Evolutionary conservation across 2,113 vertebrate genomes (phyloP), one percentile per base, ranked within the genome.

Genomic region (Struthio camelus): DNA sequence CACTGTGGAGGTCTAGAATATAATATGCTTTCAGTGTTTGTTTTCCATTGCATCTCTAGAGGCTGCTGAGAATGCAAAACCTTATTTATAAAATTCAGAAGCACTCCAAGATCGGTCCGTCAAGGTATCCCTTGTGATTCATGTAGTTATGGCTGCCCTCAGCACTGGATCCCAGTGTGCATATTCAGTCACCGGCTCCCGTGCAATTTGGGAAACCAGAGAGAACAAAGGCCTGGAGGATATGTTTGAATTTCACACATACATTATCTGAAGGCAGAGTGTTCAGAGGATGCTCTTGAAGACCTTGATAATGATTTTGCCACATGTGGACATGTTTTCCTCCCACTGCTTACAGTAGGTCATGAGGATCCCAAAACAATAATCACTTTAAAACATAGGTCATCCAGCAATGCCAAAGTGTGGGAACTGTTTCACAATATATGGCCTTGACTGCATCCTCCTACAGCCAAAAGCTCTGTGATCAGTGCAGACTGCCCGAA

Each of bases 121-220:
- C 34, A 30, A n/a, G n/a, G 44, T 46, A 22, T 70, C n/a, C 36
- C 28, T 56, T 56, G 42, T 19, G 51, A 53, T 42, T 27, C 44
- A 15, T 50, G 22, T 23, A 24, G 22, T 70, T 32, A 18, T 44
- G 59, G n/a, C 20, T 50, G 58, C 44, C 18, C 14, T 78, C 19
- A 42, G 34, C 0, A 1, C 6, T 42, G 38, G 19, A 10, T 19
- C 13, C 25, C 9, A 34, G 27, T 4, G 13, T 25, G 53, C 38
- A 40, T 40, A 25, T 70, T 70, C 8, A 67, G 10, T 2, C 3
- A 4, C 11, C 56, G 27, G 42, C 14, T 38, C 13, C 17, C 46
- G 42, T 12, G 24, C 13, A 53, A 5, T 18, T 61, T 38, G 48
- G 51, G 48, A 67, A 71, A 8, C 8, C 10, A 16, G 25, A 18